phyloP scores from a whole-genome alignment of 2,113 vertebrate species.

The Pelusios castaneus region DNA sequence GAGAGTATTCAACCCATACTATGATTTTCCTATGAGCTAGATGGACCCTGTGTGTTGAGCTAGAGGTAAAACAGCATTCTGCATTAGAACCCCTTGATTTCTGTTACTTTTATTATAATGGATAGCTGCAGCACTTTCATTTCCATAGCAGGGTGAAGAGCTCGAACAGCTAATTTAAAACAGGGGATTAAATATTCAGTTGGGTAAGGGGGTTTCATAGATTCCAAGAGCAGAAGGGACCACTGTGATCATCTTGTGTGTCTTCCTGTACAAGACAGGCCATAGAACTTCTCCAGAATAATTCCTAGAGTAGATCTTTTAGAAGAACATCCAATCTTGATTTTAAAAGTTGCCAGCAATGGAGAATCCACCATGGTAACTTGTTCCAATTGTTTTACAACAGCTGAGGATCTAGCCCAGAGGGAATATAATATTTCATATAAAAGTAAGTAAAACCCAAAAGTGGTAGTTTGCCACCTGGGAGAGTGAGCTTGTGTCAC shows the following conservation, averaged over 20 bases:
- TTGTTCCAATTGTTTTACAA: background rate
- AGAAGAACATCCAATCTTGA: background rate
- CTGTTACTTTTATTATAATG: background rate
- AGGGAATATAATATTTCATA: background rate
- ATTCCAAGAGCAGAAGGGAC: background rate
- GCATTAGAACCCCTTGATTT: background rate
- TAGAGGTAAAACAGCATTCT: background rate
- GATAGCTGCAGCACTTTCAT: background rate
- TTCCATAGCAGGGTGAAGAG: background rate
- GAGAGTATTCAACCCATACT: no score
- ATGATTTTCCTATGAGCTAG: background rate
- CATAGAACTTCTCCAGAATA: background rate
- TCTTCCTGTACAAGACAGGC: background rate
- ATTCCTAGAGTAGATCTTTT: background rate
- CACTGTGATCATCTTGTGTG: background rate
- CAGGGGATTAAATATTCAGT: background rate
- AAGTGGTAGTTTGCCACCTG: background rate
- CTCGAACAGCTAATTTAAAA: background rate
- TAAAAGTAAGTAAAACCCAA: background rate
- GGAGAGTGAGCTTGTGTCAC: background rate
- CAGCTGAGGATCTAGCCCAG: background rate
- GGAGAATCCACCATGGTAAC: background rate
- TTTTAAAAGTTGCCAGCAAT: background rate
- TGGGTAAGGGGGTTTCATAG: background rate
- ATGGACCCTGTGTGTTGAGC: background rate